Percentiles rank a stretch among this genome's conserved stretches.
Evolutionary conservation across 2,113 vertebrate genomes (phyloP).

Genomic region (Illadopsis cleaveri): DNA sequence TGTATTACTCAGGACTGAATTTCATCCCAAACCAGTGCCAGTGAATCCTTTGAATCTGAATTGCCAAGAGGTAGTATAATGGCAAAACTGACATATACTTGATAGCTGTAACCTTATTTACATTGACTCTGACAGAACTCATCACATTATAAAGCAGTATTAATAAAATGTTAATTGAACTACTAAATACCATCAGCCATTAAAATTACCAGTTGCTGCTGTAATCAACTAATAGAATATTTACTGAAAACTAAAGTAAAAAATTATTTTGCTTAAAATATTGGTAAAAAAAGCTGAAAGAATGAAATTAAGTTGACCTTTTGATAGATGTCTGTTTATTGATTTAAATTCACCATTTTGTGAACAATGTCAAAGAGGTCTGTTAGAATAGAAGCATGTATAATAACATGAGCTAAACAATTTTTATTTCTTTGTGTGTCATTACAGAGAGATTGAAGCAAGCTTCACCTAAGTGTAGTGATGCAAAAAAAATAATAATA

Average conservation of each 20-base stretch:
- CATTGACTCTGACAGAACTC: slow-evolving; percentile 20
- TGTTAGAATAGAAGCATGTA: slow-evolving; percentile 81
- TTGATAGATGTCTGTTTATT: slow-evolving; percentile 79
- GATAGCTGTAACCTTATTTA: slow-evolving; percentile 67
- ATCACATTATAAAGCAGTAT: slow-evolving; percentile 14
- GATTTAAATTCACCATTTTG: slow-evolving; percentile 77
- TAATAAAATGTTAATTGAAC: slow-evolving; percentile 46
- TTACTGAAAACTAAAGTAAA: slow-evolving; percentile 39
- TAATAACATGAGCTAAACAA: slow-evolving; percentile 80
- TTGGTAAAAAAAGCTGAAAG: slow-evolving; percentile 37
- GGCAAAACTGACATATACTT: slow-evolving; percentile 10
- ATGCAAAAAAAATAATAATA: slow-evolving; percentile 97
- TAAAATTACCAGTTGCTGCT: background rate
- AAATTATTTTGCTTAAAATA: slow-evolving; percentile 63
- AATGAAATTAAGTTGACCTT: slow-evolving; percentile 79
- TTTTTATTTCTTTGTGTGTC: slow-evolving; percentile 86
- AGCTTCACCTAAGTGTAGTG: slow-evolving; percentile 95
- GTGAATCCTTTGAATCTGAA: slow-evolving; percentile 18
- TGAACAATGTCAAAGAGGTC: slow-evolving; percentile 68
- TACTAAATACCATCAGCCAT: slow-evolving; percentile 4
- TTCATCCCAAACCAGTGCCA: background rate
- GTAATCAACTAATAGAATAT: background rate
- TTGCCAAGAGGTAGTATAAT: slow-evolving; percentile 1
- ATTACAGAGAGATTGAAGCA: slow-evolving; percentile 88
- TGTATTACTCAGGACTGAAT: background rate